Evolutionary conservation across 92 coral and sea anemone species (phyloP).

Genomic region (Zoanthus sansibaricus): DNA sequence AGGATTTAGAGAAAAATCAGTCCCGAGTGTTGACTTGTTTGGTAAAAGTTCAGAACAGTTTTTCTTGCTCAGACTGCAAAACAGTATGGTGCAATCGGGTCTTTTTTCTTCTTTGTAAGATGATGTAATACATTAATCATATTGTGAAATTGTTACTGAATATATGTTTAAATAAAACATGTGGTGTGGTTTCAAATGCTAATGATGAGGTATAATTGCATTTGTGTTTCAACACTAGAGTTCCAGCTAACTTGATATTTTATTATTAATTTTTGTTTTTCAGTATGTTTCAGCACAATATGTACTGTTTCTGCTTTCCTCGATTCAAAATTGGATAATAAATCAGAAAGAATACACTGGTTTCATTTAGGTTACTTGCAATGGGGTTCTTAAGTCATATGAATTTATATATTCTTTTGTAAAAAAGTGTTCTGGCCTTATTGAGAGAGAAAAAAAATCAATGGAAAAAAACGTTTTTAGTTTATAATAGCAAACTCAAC

Average conservation of each 20-base stretch:
- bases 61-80: background rate
- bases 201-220: background rate
- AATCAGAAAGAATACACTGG: no score
- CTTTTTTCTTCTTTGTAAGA: background rate
- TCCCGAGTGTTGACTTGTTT: background rate
- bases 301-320: no score
- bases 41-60: background rate
- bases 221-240: background rate
- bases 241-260: background rate
- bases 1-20: background rate
- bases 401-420: no score
- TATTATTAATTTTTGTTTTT: background rate
- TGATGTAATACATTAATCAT: background rate
- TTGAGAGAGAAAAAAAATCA: no score
- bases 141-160: background rate
- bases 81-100: constrained; percentile 11
- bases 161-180: background rate
- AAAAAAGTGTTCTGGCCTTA: no score
- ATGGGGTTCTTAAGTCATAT: no score
- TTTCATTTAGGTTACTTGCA: no score
- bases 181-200: background rate
- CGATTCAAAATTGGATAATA: no score
- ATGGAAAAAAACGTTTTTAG: no score
- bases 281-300: background rate
- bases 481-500: no score